Evolutionary conservation across 2,888 invertebrate species (phyloP), one percentile per base, ranked within the genome.

Genomic region (Copidosoma aretas): DNA sequence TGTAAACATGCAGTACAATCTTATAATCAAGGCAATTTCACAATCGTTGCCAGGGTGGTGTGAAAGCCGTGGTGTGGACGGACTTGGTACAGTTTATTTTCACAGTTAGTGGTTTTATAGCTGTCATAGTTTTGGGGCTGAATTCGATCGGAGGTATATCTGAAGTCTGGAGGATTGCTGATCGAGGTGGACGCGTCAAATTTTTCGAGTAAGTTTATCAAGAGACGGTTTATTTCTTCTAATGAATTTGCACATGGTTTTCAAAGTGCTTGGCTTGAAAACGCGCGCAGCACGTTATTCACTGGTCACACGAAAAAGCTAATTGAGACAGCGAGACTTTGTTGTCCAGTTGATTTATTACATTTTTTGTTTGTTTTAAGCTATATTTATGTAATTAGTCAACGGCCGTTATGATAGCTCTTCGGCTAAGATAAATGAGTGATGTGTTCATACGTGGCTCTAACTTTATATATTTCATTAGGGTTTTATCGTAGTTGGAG

Each of bases 31-130:
- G 2, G 3, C 3, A 46, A 46, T 15, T 46, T 15, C 0, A 81
- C 92, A 49, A 84, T 53, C 14, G 10, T 32, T 51, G n/a, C n/a
- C 14, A 84, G 84, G 82, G 87, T 52, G 91, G 91, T 5, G 79
- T 91, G 46, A 86, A 89, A 78, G 91, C 91, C 1, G 89, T 91
- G 8, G 88, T 91, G 1, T 89, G 90, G 84, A 88, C 90, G 3
- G 88, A 88, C 70, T 85, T 87, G 3, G 78, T 88, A 53, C 90
- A 91, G 67, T 88, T 90, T 57, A 81, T 87, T 15, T 86, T 90
- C 0, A 87, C 87, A 68, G 76, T 86, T 10, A 86, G 87, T 0
- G 87, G 89, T 41, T 80, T 87, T 25, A 62, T 89, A 5, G 84
- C 87, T 0, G 80, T 91, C 21, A 86, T 89, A 24, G 84, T 87